Evolutionary conservation across 2,797 vertebrate genomes (phyloP).

Genomic region (Sarcoramphus papa): DNA sequence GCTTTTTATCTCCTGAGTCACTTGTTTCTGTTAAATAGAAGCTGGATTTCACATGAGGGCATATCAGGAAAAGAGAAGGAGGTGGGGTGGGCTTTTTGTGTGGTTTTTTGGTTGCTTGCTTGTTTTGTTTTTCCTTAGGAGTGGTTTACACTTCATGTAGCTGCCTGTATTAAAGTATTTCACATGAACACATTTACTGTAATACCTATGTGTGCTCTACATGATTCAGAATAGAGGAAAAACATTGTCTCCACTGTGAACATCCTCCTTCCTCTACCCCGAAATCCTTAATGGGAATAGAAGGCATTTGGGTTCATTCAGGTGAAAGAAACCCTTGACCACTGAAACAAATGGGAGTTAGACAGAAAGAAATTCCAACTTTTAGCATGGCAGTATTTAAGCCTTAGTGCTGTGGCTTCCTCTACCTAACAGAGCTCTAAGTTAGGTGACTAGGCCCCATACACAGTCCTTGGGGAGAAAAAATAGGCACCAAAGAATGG

Average conservation of each 20-base stretch:
- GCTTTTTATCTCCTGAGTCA: not conserved
- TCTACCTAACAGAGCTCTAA: not conserved
- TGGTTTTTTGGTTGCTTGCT: not conserved
- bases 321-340: not conserved
- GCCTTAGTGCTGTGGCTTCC: not conserved
- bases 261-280: not conserved
- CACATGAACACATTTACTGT: not conserved
- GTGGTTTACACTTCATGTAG: not conserved
- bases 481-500: not conserved
- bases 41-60: not conserved
- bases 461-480: not conserved
- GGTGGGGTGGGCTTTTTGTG: not conserved
- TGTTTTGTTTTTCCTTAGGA: not conserved
- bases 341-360: not conserved
- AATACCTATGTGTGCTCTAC: not conserved
- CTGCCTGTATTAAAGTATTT: not conserved
- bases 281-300: not conserved
- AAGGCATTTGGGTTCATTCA: not conserved
- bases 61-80: not conserved
- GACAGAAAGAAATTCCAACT: not conserved
- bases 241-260: fast-evolving
- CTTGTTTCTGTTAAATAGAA: not conserved
- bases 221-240: not conserved
- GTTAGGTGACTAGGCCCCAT: not conserved
- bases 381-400: not conserved